Conservation (phyloP, 2,113 vertebrate species). For the Triplophysa dalaica region DNA sequence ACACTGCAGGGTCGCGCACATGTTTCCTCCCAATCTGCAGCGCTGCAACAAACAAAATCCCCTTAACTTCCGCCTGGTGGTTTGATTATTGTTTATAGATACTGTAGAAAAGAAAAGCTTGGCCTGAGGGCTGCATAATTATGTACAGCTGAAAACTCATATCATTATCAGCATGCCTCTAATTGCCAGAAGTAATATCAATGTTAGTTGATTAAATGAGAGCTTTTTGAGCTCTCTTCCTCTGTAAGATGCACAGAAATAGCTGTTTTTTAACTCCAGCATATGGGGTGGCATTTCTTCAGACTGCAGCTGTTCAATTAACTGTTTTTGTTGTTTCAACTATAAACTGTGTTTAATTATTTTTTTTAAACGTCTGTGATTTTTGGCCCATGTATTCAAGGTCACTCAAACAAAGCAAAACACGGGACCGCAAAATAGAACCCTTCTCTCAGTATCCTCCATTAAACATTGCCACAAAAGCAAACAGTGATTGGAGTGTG, state of each 20-base stretch:
- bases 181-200: slow-evolving; percentile 99
- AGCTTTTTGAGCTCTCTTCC: slow-evolving; percentile 52
- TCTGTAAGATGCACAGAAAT: slow-evolving; percentile 85
- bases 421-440: slow-evolving; percentile 45
- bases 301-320: slow-evolving; percentile 75
- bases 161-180: slow-evolving; percentile 98
- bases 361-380: slow-evolving; percentile 50
- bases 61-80: slow-evolving; percentile 87
- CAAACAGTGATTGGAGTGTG: slow-evolving; percentile 28
- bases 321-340: slow-evolving; percentile 56
- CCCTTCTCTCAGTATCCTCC: slow-evolving; percentile 53
- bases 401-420: slow-evolving; percentile 65
- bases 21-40: slow-evolving; percentile 82
- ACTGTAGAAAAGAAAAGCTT: slow-evolving; percentile 97
- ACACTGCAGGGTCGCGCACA: slow-evolving; percentile 85
- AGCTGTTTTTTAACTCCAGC: slow-evolving; percentile 82
- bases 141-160: slow-evolving; percentile 99
- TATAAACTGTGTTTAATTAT: slow-evolving; percentile 63
- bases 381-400: slow-evolving; percentile 55
- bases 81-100: slow-evolving; percentile 99
- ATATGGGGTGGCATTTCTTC: slow-evolving; percentile 81
- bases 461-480: slow-evolving; percentile 63
- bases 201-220: slow-evolving; percentile 96
- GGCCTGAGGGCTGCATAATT: slow-evolving; percentile 96
- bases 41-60: slow-evolving; percentile 65